Conservation (phyloP, 2,888 invertebrate genomes). For the Cheilosia pagana region DNA sequence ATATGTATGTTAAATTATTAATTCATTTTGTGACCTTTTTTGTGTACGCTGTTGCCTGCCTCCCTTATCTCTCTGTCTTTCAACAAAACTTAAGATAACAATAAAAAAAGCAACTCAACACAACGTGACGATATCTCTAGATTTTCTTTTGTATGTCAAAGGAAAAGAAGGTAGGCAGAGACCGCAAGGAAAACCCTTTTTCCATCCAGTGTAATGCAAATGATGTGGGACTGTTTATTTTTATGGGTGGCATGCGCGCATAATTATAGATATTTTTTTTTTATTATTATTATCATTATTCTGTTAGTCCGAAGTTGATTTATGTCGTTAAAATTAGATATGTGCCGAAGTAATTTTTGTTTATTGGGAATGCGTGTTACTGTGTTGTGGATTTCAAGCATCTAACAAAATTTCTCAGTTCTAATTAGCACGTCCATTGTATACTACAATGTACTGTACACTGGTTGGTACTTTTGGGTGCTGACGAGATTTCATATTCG, state of each 20-base stretch:
- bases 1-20: slow-evolving; percentile 70
- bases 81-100: slow-evolving; percentile 56
- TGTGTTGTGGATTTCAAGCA: not conserved
- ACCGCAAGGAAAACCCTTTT: slow-evolving; percentile 25
- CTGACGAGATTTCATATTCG: no score
- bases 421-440: slow-evolving; percentile 22
- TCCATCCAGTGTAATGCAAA: slow-evolving; percentile 35
- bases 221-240: slow-evolving; percentile 46
- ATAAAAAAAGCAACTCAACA: slow-evolving; percentile 14
- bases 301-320: slow-evolving; percentile 29
- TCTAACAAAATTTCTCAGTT: not conserved
- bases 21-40: slow-evolving; percentile 68
- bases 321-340: slow-evolving; percentile 34
- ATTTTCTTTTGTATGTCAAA: slow-evolving; percentile 34
- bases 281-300: slow-evolving; percentile 13
- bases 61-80: slow-evolving; percentile 38
- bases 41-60: slow-evolving; percentile 13
- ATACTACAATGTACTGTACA: not conserved
- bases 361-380: not conserved
- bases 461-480: no score
- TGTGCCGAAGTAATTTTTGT: no score
- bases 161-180: not conserved
- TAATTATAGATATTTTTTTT: slow-evolving; percentile 45
- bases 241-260: slow-evolving; percentile 64
- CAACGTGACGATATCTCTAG: slow-evolving; percentile 29